Evolutionary conservation across 1,140 invertebrate genomes (phyloP).

Genomic region (Brevipalpus yothersi): DNA sequence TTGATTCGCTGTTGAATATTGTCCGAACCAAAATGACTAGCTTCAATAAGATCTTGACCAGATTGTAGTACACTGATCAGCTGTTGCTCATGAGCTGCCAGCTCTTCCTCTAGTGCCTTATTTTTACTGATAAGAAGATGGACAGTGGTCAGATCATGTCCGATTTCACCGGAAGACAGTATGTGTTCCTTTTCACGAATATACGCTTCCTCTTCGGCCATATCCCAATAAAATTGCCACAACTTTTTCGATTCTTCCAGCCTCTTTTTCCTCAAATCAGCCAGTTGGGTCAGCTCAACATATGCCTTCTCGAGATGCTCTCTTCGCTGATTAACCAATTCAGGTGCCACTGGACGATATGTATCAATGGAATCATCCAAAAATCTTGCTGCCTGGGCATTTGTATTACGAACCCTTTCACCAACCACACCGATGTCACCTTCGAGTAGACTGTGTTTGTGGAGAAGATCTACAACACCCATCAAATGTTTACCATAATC

Average conservation of each 20-base stretch:
- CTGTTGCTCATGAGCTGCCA: constrained; percentile 70
- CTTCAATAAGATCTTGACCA: constrained; percentile 72
- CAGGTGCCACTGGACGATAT: constrained; percentile 81
- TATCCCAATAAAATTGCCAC: constrained; percentile 99
- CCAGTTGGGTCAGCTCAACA: constrained; percentile 72
- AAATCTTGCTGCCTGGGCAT: constrained; percentile 77
- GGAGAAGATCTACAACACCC: constrained; percentile 92
- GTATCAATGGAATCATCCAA: constrained; percentile 45
- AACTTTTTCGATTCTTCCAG: constrained; percentile 87
- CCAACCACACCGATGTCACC: constrained; percentile 94
- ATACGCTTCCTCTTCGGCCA: constrained; percentile 98
- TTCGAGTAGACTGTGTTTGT: constrained; percentile 91
- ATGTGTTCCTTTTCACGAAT: constrained; percentile 99
- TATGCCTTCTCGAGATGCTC: constrained; percentile 53
- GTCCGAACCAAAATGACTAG: constrained; percentile 78
- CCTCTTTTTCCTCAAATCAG: constrained; percentile 67
- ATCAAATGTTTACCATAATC: constrained; percentile 95
- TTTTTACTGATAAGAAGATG: constrained; percentile 80
- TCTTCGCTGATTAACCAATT: constrained; percentile 77
- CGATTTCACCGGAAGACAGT: constrained; percentile 76
- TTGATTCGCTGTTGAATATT: constrained; percentile 73
- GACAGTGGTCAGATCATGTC: constrained; percentile 85
- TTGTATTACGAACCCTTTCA: constrained; percentile 84
- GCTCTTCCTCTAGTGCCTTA: constrained; percentile 86
- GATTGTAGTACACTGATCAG: constrained; percentile 64